Base-by-base conservation (phyloP, 2,797 vertebrate genomes). In the Scomberomorus guttatus region DNA sequence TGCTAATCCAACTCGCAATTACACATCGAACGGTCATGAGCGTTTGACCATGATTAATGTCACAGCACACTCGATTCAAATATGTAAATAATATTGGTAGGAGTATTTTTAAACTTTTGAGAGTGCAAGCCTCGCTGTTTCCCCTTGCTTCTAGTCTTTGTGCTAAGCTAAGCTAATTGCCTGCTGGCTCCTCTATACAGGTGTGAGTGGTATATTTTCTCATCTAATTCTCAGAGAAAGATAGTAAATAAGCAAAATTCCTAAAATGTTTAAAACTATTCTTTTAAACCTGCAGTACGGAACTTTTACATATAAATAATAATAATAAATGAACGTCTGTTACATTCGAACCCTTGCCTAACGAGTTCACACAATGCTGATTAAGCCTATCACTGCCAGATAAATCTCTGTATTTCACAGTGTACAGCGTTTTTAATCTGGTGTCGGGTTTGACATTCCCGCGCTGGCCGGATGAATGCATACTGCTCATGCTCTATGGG, bases 81-180 rank as follows among this genome's bases (percentile, higher is more conserved):
- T 37, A 22, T 37, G 17, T n/a, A n/a, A n/a, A n/a, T n/a, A n/a
- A 8, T 63, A 62, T 59, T 39, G 27, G 14, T 44, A 14, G n/a
- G 34, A 77, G 6, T 60, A n/a, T 37, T 56, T 67, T 52, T 65
- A 13, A 76, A 57, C 15, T 56, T 25, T 77, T 7, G 15, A 57
- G 48, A 48, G 7, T 56, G 51, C 24, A 34, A 71, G 37, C 2
- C 12, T 39, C 32, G 15, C 46, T 18, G 24, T 57, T 74, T 68
- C 17, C 10, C 3, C 10, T 29, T 32, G 15, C n/a, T 44, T 67
- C 2, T 32, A 18, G 51, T 37, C 58, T 58, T 72, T 32, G 44
- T 66, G 61, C 66, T 61, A 42, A 55, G 9, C 69, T 64, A 60
- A 60, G 32, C 42, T 60, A 64, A 60, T 11, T 3, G 7, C 51